Evolutionary conservation across 2,113 vertebrate genomes (phyloP), one percentile per base, ranked within the genome.

Genomic region (Hippocampus comes): DNA sequence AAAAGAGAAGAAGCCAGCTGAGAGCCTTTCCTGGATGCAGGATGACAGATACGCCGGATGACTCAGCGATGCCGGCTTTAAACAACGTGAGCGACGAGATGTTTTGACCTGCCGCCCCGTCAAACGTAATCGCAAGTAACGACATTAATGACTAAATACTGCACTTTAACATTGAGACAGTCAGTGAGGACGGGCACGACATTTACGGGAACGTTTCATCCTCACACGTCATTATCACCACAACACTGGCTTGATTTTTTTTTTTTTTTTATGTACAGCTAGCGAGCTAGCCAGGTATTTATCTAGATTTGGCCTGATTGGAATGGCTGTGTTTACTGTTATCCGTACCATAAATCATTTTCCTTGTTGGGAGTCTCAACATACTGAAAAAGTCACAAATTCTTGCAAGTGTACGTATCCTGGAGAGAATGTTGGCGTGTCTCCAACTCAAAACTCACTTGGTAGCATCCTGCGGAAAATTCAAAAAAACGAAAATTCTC

Each of bases 21-120:
- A 85, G 82, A 70, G 81, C 78, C 34, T 70, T 88, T 89, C 88
- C 88, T 85, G 88, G 84, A 88, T 85, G 83, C 81, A 75, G 51
- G 56, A 59, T 30, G 43, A 76, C 78, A 77, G 84, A 84, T 56
- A 83, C 23, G 82, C 85, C 85, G 82, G 78, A 79, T 87, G 87
- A 87, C 49, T 90, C 85, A 88, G 79, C 56, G 23, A 27, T 57
- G 82, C 60, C 56, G 23, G 14, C 56, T 25, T 67, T 79, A 55
- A 78, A 85, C 34, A 80, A 56, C 4, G 4, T 6, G 23, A 59
- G 23, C 23, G 23, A 15, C 25, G 56, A 23, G 43, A 12, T 14
- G 23, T 59, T 27, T 27, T 59, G 56, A 59, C 56, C 56, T 25
- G 56, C 56, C 23, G 23, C 56, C 15, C 23, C 23, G 23, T 59